Base-by-base conservation (phyloP, 2,888 invertebrate species). In the Parascotia fuliginaria region DNA sequence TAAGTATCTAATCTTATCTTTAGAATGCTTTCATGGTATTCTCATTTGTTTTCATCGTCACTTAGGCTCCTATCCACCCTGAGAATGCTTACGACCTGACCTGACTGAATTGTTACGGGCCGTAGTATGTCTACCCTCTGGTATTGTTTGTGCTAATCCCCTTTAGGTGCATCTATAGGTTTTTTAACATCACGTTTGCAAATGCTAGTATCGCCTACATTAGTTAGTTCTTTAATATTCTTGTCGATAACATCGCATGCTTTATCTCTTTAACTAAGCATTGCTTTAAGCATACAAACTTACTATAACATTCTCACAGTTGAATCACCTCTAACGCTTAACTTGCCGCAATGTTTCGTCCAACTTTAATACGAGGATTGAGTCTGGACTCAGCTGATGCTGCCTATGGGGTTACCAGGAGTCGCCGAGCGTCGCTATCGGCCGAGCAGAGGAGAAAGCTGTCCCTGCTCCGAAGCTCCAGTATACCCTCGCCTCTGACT, bases 401-500 rank as follows among this genome's bases (percentile, higher is more conserved):
- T 53, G 78, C 68, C 66, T 85, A 85, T 85, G 87, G 80, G 54
- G 60, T 90, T 77, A 75, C 77, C 85, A 91, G 92, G 85, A 92
- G 91, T 59, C 89, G 92, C 3, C 85, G 92, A 1, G 89, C 90
- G 7, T 91, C 91, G 59, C 80, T 92, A 54, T 86, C 88, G 24
- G 83, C 85, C 1, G 92, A 92, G 70, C 91, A 92, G 73, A 80
- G 88, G 12, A 77, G 91, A 19, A 84, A 83, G 77, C 80, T 92
- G 73, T 85, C 81, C 75, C 66, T 91, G 83, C 82, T 91, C 36
- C 66, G 91, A 57, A 77, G 87, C 1, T 51, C 84, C 45, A 90
- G 89, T 81, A 85, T 87, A 66, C 86, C 89, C 1, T 57, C 81
- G 27, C 84, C 89, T 67, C 78, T 88, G 83, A 83, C 84, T 44